Base-by-base conservation (phyloP, 2,113 vertebrate species). In the Lophochroa leadbeateri region DNA sequence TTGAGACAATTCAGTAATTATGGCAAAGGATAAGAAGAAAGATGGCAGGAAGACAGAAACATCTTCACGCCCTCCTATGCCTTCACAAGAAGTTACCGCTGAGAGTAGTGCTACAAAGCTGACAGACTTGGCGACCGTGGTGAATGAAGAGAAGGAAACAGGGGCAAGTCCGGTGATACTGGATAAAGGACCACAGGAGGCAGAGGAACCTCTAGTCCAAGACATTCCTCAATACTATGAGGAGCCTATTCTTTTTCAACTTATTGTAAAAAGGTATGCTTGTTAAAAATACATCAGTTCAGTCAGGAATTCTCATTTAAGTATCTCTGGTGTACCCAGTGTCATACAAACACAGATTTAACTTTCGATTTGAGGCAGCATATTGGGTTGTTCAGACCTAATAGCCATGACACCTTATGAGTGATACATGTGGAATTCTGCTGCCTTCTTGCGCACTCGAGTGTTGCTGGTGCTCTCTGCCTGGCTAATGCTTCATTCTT, bases 201-300 rank as follows among this genome's bases (percentile, higher is more conserved):
- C 4, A 4, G 17, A 65, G 3, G 69, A 63, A 0, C 41, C 77
- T 55, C 81, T 60, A 25, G 15, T 3, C 10, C 77, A 67, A 7
- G 83, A 69, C 16, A 29, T 41, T 58, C 50, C 58, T n/a, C 37
- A 24, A 0, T 95, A 70, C n/a, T 85, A 90, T 0, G 84, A 98
- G 50, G 97, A 98, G 14, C 96, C 96, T 20, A 0, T 96, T 46
- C 97, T 98, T 58, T 76, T 97, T 37, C 81, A 90, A 35, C 82
- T 99, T 58, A 96, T 98, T 28, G 88, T 99, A 6, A 96, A 98
- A 95, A 99, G 98, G 99, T 99, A 93, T 90, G 61, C 25, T 44
- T 96, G 76, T 80, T 89, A 80, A 14, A 60, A 39, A 75, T 10
- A 17, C 6, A 33, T 20, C 17, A 5, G 5, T 47, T 52, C 61